A percentile compares a stretch with the other conserved stretches of the same genome.
Evolutionary conservation across 2,888 invertebrate species (phyloP).

Genomic region (Hyposoter dolosus): DNA sequence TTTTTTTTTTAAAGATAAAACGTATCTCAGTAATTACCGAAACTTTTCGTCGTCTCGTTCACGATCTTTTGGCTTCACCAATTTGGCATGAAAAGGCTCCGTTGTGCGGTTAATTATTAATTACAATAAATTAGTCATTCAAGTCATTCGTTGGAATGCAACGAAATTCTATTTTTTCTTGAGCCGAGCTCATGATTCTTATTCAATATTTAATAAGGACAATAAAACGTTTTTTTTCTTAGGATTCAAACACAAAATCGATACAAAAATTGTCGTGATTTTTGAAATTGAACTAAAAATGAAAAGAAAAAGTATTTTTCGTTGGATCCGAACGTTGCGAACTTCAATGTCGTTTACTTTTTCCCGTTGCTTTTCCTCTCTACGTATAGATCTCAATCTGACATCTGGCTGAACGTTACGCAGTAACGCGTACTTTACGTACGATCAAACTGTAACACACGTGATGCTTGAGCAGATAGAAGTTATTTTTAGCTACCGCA

Average conservation of each 20-base stretch:
- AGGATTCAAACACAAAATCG: neutral
- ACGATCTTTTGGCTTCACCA: too few species aligned
- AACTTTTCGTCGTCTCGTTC: too few species aligned
- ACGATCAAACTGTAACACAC: slow-evolving; percentile 50
- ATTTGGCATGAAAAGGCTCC: too few species aligned
- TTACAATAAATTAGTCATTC: too few species aligned
- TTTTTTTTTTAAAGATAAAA: too few species aligned
- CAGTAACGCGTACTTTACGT: slow-evolving; percentile 47
- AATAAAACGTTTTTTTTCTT: neutral
- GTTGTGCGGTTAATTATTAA: too few species aligned
- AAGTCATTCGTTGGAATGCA: too few species aligned
- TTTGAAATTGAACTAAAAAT: neutral
- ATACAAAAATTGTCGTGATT: neutral
- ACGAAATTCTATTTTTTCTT: too few species aligned
- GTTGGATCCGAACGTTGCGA: too few species aligned
- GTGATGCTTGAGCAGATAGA: slow-evolving; percentile 45
- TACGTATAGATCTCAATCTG: slow-evolving; percentile 33
- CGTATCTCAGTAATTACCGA: too few species aligned
- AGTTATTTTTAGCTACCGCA: slow-evolving; percentile 60
- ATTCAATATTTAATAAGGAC: neutral
- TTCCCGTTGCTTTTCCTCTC: slow-evolving; percentile 12
- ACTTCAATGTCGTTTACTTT: slow-evolving; percentile 47
- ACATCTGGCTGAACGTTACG: slow-evolving; percentile 66
- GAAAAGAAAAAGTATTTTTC: neutral
- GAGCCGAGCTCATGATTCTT: neutral